A percentile compares a stretch with the other conserved stretches of the same genome.
These are phyloP conservation scores for Glyphotaelius pellucidus DNA, from an alignment of 2,888 invertebrate species.

Conservation along the genomic window DNA sequence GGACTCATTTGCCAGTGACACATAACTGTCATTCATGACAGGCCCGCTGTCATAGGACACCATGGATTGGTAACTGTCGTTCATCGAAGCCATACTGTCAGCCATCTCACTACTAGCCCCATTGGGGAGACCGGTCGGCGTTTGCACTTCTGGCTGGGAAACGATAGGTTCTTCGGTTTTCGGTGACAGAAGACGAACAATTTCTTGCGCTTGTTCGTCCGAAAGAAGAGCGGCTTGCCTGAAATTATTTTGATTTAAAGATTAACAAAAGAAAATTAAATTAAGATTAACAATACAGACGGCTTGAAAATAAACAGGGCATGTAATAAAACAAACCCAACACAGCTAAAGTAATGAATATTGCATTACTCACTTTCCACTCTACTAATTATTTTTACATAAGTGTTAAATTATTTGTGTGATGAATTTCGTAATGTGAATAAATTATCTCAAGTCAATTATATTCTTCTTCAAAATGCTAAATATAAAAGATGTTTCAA, in stretches of 20 bases:
- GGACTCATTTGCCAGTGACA: conserved; percentile 61
- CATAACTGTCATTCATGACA: conserved; percentile 63
- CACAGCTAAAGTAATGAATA: background rate
- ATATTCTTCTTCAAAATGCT: background rate
- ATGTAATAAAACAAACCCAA: conserved; percentile 2
- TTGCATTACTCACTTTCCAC: background rate
- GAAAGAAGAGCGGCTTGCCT: conserved; percentile 90
- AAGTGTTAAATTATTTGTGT: background rate
- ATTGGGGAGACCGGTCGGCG: conserved; percentile 65
- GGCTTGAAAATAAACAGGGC: background rate
- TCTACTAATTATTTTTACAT: background rate
- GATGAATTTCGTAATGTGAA: background rate
- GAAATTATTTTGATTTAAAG: conserved; percentile 66
- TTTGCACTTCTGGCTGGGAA: conserved; percentile 59
- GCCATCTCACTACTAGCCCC: conserved; percentile 66
- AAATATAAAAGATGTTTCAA: background rate
- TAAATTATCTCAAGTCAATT: background rate
- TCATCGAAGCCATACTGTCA: conserved; percentile 75
- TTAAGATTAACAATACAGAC: conserved; percentile 34
- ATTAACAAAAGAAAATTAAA: background rate
- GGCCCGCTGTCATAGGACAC: conserved; percentile 75
- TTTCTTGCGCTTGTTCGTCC: conserved; percentile 94
- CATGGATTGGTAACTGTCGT: conserved; percentile 79
- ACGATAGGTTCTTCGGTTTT: conserved; percentile 69
- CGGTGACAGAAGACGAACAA: conserved; percentile 87